Percentiles rank a stretch among this genome's conserved stretches.
Evolutionary conservation across 2,113 vertebrate species (phyloP).

Genomic region (Psilopogon haemacephalus): DNA sequence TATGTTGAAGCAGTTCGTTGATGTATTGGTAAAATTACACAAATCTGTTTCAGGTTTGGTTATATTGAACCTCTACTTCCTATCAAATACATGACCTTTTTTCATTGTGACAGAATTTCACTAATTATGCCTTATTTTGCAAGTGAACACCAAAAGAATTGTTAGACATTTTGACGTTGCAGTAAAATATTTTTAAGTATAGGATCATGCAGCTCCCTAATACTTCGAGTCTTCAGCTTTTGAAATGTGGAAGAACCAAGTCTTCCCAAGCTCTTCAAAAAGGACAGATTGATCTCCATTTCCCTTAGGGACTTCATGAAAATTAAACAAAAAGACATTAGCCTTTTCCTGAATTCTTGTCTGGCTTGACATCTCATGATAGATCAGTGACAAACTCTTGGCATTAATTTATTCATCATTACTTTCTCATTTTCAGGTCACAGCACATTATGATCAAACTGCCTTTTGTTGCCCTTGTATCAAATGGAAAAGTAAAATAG

Average conservation of each 20-base stretch:
- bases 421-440: neutral
- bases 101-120: neutral
- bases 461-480: neutral
- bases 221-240: neutral
- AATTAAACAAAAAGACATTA: neutral
- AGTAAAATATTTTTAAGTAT: fast-evolving
- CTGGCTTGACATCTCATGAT: neutral
- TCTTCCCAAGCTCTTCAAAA: neutral
- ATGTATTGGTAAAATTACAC: neutral
- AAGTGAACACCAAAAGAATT: neutral
- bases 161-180: neutral
- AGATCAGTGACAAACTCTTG: neutral
- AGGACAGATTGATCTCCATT: neutral
- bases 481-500: constrained; percentile 1
- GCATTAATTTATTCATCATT: neutral
- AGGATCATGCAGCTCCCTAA: neutral
- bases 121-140: neutral
- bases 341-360: neutral
- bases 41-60: neutral
- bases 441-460: neutral
- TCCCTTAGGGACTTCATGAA: neutral
- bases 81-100: neutral
- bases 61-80: neutral
- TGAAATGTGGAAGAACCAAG: neutral
- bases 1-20: neutral